Percentiles rank a stretch among this genome's conserved stretches.
These are phyloP conservation scores for Alosa sapidissima DNA, from an alignment of 2,797 vertebrate species.

Conservation along the genomic window DNA sequence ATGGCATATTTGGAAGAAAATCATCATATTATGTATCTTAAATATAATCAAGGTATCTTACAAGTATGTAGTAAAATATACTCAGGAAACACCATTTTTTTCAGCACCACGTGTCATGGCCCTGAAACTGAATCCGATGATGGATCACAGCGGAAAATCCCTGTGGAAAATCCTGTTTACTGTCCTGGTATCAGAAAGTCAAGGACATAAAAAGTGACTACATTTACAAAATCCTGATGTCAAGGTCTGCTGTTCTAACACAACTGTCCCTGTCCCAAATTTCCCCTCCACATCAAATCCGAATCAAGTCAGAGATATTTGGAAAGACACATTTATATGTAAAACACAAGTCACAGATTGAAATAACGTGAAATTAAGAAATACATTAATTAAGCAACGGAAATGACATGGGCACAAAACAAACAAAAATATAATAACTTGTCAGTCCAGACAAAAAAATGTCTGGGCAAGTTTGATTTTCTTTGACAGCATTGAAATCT, in stretches of 20 bases:
- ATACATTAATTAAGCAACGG: too few species aligned
- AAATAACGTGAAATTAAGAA: background rate
- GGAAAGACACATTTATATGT: background rate
- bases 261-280: background rate
- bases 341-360: too few species aligned
- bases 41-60: background rate
- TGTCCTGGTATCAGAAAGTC: background rate
- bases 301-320: background rate
- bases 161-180: slow-evolving; percentile 2
- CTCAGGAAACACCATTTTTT: background rate
- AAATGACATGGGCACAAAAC: background rate
- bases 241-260: background rate
- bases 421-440: too few species aligned
- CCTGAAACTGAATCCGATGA: background rate
- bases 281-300: background rate
- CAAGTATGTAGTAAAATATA: background rate
- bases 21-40: too few species aligned
- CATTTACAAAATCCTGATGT: background rate
- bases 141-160: background rate
- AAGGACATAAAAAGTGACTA: background rate
- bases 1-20: too few species aligned
- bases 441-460: too few species aligned
- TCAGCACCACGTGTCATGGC: background rate
- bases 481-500: too few species aligned
- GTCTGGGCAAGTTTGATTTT: too few species aligned